Evolutionary conservation across 2,797 vertebrate species (phyloP), one percentile per base, ranked within the genome.

Genomic region (Hydrolagus colliei): DNA sequence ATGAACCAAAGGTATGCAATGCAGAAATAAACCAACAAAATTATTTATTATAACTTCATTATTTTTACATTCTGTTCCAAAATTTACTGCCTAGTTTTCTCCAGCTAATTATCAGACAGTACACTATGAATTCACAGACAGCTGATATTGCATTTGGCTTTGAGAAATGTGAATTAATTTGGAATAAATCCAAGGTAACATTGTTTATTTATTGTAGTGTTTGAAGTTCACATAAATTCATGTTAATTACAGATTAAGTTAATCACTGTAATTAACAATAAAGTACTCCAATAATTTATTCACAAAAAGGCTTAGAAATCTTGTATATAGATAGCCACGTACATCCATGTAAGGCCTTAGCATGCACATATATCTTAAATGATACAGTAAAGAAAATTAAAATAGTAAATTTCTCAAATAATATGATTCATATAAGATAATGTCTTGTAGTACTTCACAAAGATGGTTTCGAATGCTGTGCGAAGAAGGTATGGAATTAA

Each of bases 211-310:
- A 86, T 78, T 87, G 88, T 87, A 88, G 89, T 87, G 88, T 88
- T 87, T 86, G 88, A 88, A 52, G 87, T 85, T 88, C 88, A 87
- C 74, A 87, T 87, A 89, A 90, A 90, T 92, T 90, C 88, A 87
- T 88, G 89, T 90, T 90, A 91, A 92, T 91, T 88, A 89, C 4
- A 71, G 89, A 89, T 90, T 91, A 90, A 89, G 88, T 89, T 90
- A 72, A 65, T 88, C 86, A 87, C 87, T 86, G 75, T 0, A 86
- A 76, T 86, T 14, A 2, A 73, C 90, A 87, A 87, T 76, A 72
- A 76, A 87, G 68, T 86, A 65, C 59, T 82, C 0, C 63, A 84
- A 41, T 68, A 41, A 71, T 84, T 84, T 84, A 84, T 63, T 71
- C 41, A 52, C 79, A 68, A 67, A 27, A 71, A 16, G 35, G n/a